Percentiles rank a stretch among this genome's conserved stretches.
phyloP scores from a whole-genome alignment of 2,888 invertebrate genomes.

The Folsomia manolachei region DNA sequence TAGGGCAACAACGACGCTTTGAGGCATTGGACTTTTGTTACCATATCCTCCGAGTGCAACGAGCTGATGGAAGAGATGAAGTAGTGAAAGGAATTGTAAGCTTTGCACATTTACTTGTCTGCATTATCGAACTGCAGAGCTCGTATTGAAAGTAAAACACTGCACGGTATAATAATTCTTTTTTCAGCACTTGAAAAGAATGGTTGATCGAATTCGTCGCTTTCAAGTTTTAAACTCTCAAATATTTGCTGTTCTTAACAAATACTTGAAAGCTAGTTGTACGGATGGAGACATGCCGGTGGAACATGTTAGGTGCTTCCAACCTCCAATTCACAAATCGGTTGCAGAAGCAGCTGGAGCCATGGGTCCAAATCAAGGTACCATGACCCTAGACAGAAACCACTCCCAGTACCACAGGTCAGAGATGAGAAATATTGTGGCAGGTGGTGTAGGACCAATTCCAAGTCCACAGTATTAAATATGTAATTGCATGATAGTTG shows the following conservation, averaged over 20 bases:
- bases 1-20: conserved; percentile 93
- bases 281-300: conserved; percentile 73
- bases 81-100: conserved; percentile 91
- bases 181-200: conserved; percentile 80
- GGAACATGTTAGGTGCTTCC: conserved; percentile 95
- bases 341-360: conserved; percentile 55
- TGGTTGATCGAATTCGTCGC: conserved; percentile 95
- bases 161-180: conserved; percentile 34
- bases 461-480: conserved; percentile 32
- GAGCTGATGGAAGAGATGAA: conserved; percentile 94
- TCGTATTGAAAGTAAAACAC: background rate
- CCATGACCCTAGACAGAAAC: conserved; percentile 48
- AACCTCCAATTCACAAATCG: conserved; percentile 83
- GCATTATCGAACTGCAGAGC: no score
- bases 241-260: conserved; percentile 91
- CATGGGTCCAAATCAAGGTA: conserved; percentile 34
- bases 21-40: conserved; percentile 98
- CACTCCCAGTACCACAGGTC: conserved; percentile 22
- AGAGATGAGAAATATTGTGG: conserved; percentile 9
- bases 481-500: background rate
- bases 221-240: conserved; percentile 98
- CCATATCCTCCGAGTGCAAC: conserved; percentile 90
- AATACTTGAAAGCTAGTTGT: conserved; percentile 83
- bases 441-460: conserved; percentile 11
- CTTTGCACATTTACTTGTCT: background rate